A percentile compares a stretch with the other conserved stretches of the same genome.
Evolutionary conservation across 2,888 invertebrate genomes (phyloP).

Genomic region (Apodemia zela): DNA sequence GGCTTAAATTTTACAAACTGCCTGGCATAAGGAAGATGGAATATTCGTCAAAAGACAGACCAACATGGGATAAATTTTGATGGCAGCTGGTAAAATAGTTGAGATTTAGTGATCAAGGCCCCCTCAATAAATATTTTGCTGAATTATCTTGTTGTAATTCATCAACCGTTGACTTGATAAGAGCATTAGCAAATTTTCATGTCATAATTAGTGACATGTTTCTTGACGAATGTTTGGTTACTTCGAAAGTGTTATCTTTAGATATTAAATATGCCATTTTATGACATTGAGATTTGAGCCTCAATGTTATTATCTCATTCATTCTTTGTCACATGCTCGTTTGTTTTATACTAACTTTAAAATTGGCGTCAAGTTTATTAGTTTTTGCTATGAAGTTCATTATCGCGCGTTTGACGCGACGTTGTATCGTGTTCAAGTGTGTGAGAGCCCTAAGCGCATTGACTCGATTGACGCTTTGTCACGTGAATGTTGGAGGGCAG

Average conservation of each 20-base stretch:
- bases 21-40: too few relatives aligned
- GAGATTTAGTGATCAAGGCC: neutral
- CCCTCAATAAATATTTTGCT: slow-evolving; percentile 3
- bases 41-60: too few relatives aligned
- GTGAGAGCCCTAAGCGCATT: too few relatives aligned
- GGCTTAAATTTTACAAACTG: too few relatives aligned
- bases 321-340: neutral
- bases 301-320: slow-evolving; percentile 2
- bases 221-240: slow-evolving; percentile 7
- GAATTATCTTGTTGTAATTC: slow-evolving; percentile 3
- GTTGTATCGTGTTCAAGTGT: too few relatives aligned
- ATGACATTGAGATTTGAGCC: slow-evolving; percentile 8
- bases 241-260: slow-evolving; percentile 9
- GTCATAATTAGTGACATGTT: slow-evolving; percentile 11
- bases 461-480: too few relatives aligned
- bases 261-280: slow-evolving; percentile 2
- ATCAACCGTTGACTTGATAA: slow-evolving; percentile 11
- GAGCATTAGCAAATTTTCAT: neutral
- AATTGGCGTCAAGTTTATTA: too few relatives aligned
- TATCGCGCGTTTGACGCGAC: too few relatives aligned
- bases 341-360: neutral
- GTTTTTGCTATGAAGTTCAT: too few relatives aligned
- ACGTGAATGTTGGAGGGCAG: too few relatives aligned
- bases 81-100: too few relatives aligned
- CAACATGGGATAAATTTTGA: too few relatives aligned